A percentile compares a stretch with the other conserved stretches of the same genome.
Evolutionary conservation across 2,113 vertebrate species (phyloP).

Genomic region (Gasterosteus aculeatus): DNA sequence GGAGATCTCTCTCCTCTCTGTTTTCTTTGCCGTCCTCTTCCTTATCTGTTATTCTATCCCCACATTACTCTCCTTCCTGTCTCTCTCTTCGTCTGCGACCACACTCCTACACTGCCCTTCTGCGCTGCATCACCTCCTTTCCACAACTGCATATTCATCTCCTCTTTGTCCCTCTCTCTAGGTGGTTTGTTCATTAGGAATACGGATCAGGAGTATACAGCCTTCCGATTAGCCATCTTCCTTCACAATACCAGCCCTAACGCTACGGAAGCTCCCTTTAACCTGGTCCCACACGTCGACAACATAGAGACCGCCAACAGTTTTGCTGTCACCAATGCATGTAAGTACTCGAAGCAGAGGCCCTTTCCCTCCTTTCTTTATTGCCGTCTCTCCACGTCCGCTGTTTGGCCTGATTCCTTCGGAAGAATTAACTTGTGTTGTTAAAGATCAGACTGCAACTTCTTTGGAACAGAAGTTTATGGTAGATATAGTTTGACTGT

Average conservation of each 20-base stretch:
- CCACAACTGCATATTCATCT: slow-evolving; percentile 38
- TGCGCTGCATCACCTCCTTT: slow-evolving; percentile 57
- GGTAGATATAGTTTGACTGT: background rate
- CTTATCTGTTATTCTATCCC: slow-evolving; percentile 42
- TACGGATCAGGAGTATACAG: slow-evolving; percentile 99
- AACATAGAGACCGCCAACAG: slow-evolving; percentile 99
- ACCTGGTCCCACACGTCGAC: slow-evolving; percentile 98
- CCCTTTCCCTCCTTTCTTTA: background rate
- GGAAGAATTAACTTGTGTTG: slow-evolving; percentile 1
- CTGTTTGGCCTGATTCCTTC: background rate
- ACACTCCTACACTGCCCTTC: slow-evolving; percentile 20
- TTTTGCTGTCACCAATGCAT: slow-evolving; percentile 99
- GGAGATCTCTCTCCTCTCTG: slow-evolving; percentile 52
- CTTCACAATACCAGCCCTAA: slow-evolving; percentile 99
- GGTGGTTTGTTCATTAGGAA: slow-evolving; percentile 99
- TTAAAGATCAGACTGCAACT: slow-evolving; percentile 16
- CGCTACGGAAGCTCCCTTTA: slow-evolving; percentile 97
- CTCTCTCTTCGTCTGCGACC: background rate
- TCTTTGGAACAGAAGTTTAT: slow-evolving; percentile 1
- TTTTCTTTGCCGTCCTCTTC: slow-evolving; percentile 40
- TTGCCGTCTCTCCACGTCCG: background rate
- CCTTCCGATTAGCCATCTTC: slow-evolving; percentile 98
- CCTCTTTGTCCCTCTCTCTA: slow-evolving; percentile 65
- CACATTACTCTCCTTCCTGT: slow-evolving; percentile 29
- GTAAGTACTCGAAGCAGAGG: slow-evolving; percentile 85